A percentile compares a stretch with the other conserved stretches of the same genome.
Evolutionary conservation across 2,888 invertebrate genomes (phyloP).

Genomic region (Agrotis puta): DNA sequence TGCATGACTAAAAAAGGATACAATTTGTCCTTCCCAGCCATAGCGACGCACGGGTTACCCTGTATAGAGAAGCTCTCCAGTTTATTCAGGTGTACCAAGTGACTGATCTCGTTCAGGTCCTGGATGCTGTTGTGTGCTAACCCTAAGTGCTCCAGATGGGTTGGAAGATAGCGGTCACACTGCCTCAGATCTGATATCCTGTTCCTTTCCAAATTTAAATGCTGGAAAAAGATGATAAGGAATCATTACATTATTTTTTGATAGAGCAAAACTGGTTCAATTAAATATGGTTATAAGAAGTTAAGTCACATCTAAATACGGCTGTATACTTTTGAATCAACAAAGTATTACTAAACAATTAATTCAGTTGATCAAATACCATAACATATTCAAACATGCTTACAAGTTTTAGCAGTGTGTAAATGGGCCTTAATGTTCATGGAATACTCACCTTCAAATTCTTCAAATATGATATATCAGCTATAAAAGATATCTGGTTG

Average conservation of each 20-base stretch:
- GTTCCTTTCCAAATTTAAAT: constrained; percentile 96
- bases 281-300: no score
- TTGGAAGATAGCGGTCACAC: constrained; percentile 95
- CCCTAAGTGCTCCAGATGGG: constrained; percentile 94
- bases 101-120: constrained; percentile 96
- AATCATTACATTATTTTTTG: no score
- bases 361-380: no score
- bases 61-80: constrained; percentile 96
- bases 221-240: constrained; percentile 89
- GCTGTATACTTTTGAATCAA: no score
- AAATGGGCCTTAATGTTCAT: not conserved
- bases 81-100: constrained; percentile 94
- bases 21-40: constrained; percentile 94
- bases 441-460: constrained; percentile 93
- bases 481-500: constrained; percentile 96
- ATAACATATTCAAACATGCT: no score
- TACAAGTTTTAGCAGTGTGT: no score
- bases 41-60: constrained; percentile 96
- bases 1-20: constrained; percentile 91
- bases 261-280: no score
- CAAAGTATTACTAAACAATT: no score
- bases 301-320: no score
- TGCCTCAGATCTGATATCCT: constrained; percentile 95
- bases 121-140: constrained; percentile 95
- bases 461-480: constrained; percentile 96